A percentile compares a stretch with the other conserved stretches of the same genome.
These are phyloP conservation scores for Araneus ventricosus DNA, from an alignment of 1,140 invertebrate genomes.

Conservation along the genomic window DNA sequence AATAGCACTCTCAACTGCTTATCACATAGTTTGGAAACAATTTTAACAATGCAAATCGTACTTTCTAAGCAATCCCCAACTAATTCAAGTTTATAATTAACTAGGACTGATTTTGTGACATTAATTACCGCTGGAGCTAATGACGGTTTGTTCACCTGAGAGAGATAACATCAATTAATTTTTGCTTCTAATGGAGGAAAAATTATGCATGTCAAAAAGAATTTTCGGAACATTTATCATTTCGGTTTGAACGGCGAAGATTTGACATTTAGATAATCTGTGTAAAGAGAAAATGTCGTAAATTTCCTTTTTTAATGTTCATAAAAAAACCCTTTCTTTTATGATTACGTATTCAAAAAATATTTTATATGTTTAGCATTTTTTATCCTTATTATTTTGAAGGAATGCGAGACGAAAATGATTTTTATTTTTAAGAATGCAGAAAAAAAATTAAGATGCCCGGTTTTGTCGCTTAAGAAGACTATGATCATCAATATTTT, in stretches of 20 bases:
- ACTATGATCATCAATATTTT: neutral
- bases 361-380: neutral
- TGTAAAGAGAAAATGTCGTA: conserved; percentile 10
- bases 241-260: neutral
- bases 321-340: neutral
- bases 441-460: neutral
- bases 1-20: no score
- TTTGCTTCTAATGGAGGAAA: conserved; percentile 12
- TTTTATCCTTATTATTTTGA: neutral
- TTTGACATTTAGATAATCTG: conserved; percentile 25
- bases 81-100: neutral
- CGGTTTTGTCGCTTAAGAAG: no score
- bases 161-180: conserved; percentile 40
- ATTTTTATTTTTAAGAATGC: neutral
- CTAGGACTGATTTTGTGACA: neutral
- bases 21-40: no score
- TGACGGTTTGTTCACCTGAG: conserved; percentile 15
- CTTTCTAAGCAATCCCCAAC: neutral
- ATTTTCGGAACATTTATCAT: conserved; percentile 45
- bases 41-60: neutral
- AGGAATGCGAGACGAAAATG: neutral
- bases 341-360: neutral
- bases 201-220: conserved; percentile 38
- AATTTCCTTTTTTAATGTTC: neutral
- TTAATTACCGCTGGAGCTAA: conserved; percentile 19